phyloP scores from a whole-genome alignment of 2,113 vertebrate species.

The Hassar affinis region DNA sequence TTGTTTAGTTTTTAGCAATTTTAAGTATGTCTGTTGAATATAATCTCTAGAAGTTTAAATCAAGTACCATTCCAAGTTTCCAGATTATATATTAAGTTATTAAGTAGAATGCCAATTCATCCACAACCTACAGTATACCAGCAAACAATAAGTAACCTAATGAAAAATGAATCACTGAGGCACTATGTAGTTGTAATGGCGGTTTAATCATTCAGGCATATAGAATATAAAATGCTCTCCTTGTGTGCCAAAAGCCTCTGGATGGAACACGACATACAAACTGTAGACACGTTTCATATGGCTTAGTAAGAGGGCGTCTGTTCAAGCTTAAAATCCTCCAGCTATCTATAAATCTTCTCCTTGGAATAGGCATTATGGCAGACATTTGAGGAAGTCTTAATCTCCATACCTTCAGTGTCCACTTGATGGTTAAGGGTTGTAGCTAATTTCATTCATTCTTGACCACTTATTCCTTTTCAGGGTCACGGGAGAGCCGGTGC shows the following conservation, averaged over 20 bases:
- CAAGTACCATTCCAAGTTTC: neutral
- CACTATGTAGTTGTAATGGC: constrained; percentile 46
- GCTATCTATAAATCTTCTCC: neutral
- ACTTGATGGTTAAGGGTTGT: neutral
- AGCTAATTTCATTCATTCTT: no score
- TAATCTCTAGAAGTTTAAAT: neutral
- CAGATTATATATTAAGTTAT: no score
- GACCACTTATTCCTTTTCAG: no score
- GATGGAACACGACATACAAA: constrained; percentile 24
- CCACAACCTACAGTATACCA: neutral
- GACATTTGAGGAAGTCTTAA: neutral
- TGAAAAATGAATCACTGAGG: constrained; percentile 56
- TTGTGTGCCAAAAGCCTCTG: constrained; percentile 11
- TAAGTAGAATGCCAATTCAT: neutral
- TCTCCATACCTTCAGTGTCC: neutral
- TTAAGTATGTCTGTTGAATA: neutral
- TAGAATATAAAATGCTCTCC: constrained; percentile 37
- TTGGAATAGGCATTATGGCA: neutral
- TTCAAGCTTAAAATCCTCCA: neutral
- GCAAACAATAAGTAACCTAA: neutral
- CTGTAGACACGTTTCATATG: constrained; percentile 14
- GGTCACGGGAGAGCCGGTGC: no score
- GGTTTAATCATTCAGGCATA: constrained; percentile 59
- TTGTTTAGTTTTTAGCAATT: neutral
- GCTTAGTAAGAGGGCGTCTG: neutral